phyloP scores from a whole-genome alignment of 1,140 invertebrate species.

The Drosophila tsacasi region DNA sequence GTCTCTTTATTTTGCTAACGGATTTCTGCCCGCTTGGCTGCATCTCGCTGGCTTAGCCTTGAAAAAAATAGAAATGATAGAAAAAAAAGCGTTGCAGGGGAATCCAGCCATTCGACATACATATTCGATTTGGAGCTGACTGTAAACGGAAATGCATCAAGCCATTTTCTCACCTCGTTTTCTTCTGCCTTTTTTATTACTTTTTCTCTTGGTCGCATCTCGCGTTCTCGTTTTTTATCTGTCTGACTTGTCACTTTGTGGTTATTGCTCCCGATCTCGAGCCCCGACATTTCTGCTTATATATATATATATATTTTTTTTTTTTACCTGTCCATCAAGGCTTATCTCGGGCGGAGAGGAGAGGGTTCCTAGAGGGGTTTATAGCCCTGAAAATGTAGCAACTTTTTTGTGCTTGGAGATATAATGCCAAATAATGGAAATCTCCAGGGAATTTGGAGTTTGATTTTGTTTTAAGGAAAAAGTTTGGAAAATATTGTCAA shows the following conservation, averaged over 20 bases:
- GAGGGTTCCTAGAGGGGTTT: neutral
- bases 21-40: slow-evolving; percentile 40
- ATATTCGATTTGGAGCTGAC: slow-evolving; percentile 42
- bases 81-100: neutral
- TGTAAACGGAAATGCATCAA: slow-evolving; percentile 48
- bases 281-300: neutral
- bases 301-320: neutral
- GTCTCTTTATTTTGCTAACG: slow-evolving; percentile 27
- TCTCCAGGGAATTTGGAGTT: neutral
- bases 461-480: neutral
- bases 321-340: slow-evolving; percentile 37
- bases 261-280: slow-evolving; percentile 33
- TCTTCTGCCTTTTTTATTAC: slow-evolving; percentile 1
- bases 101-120: slow-evolving; percentile 14
- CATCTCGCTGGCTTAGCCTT: slow-evolving; percentile 41
- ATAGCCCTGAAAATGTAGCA: slow-evolving; percentile 6
- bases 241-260: slow-evolving; percentile 44
- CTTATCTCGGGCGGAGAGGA: slow-evolving; percentile 9
- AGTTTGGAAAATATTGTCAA: no score
- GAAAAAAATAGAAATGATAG: slow-evolving; percentile 1
- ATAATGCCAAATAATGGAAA: neutral
- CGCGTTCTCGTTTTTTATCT: slow-evolving; percentile 34
- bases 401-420: neutral
- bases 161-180: slow-evolving; percentile 58
- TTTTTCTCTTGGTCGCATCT: neutral